Base-by-base conservation (phyloP, 1,140 invertebrate species). In the Chlorops oryzae region DNA sequence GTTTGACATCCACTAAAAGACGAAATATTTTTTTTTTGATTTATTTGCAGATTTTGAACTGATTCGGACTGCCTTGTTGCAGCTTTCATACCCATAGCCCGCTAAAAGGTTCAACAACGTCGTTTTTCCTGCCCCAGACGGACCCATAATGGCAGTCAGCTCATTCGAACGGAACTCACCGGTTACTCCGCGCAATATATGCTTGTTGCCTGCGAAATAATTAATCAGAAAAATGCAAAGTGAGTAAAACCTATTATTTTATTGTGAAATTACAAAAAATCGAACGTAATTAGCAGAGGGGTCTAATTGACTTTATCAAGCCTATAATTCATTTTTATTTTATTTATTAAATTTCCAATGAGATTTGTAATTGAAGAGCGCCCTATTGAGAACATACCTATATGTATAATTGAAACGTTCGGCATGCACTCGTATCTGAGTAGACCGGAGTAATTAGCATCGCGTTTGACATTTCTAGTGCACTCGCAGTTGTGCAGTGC, bases 51-150 rank as follows among this genome's bases (percentile, higher is more conserved):
- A 27, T 23, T 12, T 38, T 24, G 23, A 22, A 47, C 24, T 28
- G 3, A 13, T 52, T 53, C 37, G 7, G 17, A n/a, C 6, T 39
- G 9, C 18, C 17, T 6, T 6, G 6, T 9, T 39, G 7, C 12
- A 12, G 32, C 9, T 75, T 74, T 77, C 21, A 35, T 77, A 91
- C 89, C 84, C 89, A 70, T 90, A 92, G 55, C 88, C 89, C 7
- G 90, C 88, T 12, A 92, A 72, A 51, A 91, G 78, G 61, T 93
- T 91, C 4, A 93, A 74, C 4, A 93, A 72, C 0, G 91, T 93
- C 23, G 87, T 91, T 74, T 96, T 96, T 15, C 92, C 93, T 2
- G 91, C 87, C 5, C 92, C 92, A 0, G 90, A 93, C 3, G 86
- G 86, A 2, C 86, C 86, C 81, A 88, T 84, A 37, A 88, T 87